Conservation (phyloP, 2,113 vertebrate species). For the Tragelaphus scriptus region DNA sequence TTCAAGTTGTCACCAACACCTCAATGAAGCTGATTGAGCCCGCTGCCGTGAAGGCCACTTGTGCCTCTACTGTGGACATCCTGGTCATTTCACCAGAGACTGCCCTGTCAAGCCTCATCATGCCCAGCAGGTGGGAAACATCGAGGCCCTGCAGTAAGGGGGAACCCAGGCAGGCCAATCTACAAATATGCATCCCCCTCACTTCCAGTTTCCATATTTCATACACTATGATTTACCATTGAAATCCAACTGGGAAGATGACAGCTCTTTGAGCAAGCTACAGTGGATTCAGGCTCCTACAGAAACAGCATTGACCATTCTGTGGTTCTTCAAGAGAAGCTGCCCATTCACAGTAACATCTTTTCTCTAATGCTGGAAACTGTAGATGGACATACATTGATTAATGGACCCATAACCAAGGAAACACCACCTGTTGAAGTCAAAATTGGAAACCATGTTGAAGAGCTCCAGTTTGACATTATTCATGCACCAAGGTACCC, state of each 20-base stretch:
- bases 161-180: constrained; percentile 1
- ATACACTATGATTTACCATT: constrained; percentile 37
- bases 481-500: constrained; percentile 9
- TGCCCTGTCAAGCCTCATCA: constrained; percentile 16
- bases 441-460: constrained; percentile 47
- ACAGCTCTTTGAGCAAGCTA: constrained; percentile 46
- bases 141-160: constrained; percentile 25
- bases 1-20: neutral
- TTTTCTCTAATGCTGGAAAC: constrained; percentile 49
- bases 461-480: constrained; percentile 52
- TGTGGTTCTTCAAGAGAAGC: constrained; percentile 42
- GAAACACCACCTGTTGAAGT: constrained; percentile 53
- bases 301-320: constrained; percentile 48
- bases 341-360: constrained; percentile 26
- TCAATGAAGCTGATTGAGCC: constrained; percentile 24
- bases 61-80: constrained; percentile 42
- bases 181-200: constrained; percentile 55
- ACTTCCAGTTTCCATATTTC: constrained; percentile 51
- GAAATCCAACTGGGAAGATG: constrained; percentile 45
- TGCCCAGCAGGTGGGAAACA: constrained; percentile 34
- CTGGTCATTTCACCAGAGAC: constrained; percentile 40
- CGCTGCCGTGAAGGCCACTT: neutral
- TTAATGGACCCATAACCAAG: constrained; percentile 42
- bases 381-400: neutral
- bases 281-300: constrained; percentile 50